Evolutionary conservation across 1,140 invertebrate species (phyloP).

Genomic region (Listronotus oregonensis): DNA sequence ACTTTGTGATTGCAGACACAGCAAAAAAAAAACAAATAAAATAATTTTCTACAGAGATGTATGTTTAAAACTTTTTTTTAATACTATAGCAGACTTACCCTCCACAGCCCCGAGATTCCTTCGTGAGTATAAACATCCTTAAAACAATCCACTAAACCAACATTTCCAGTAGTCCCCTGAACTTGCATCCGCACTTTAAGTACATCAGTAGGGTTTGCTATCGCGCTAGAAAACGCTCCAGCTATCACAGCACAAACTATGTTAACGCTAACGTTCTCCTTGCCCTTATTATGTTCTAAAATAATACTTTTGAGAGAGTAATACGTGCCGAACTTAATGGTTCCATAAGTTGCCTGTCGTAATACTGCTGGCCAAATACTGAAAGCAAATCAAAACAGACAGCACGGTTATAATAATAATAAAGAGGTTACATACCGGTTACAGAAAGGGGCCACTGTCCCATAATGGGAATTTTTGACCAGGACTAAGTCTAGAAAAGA

Average conservation of each 20-base stretch:
- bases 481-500: slow-evolving; percentile 27
- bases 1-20: no score
- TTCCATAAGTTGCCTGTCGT: slow-evolving; percentile 92
- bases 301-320: slow-evolving; percentile 82
- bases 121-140: slow-evolving; percentile 78
- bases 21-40: no score
- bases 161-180: slow-evolving; percentile 59
- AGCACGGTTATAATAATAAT: slow-evolving; percentile 19
- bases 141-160: slow-evolving; percentile 75
- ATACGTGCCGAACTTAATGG: slow-evolving; percentile 96
- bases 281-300: slow-evolving; percentile 65
- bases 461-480: slow-evolving; percentile 24
- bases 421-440: slow-evolving; percentile 25
- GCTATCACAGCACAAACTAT: slow-evolving; percentile 83
- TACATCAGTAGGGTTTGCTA: slow-evolving; percentile 97
- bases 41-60: no score
- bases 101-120: slow-evolving; percentile 84
- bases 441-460: slow-evolving; percentile 12
- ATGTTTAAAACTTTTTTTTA: no score
- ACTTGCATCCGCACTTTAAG: slow-evolving; percentile 97
- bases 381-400: slow-evolving; percentile 44
- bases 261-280: slow-evolving; percentile 79
- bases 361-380: slow-evolving; percentile 91
- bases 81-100: slow-evolving; percentile 60
- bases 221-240: slow-evolving; percentile 88